Evolutionary conservation across 2,797 vertebrate genomes (phyloP).

Genomic region (Coilia nasus): DNA sequence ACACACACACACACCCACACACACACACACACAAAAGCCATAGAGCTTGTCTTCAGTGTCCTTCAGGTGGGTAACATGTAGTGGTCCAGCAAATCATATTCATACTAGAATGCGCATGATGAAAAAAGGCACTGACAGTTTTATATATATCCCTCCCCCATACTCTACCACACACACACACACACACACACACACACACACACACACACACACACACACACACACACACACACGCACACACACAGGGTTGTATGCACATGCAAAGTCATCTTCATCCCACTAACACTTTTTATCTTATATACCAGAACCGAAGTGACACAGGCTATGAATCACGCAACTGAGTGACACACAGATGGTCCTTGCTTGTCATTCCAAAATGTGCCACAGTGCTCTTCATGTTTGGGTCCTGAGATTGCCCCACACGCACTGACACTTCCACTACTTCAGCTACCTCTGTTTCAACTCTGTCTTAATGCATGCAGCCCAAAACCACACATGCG

Average conservation of each 20-base stretch:
- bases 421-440: not conserved
- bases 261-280: too few species aligned
- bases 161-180: not conserved
- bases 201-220: constrained; percentile 1
- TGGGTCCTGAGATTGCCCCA: not conserved
- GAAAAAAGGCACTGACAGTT: not conserved
- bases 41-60: not conserved
- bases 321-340: not conserved
- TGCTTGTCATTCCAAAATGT: not conserved
- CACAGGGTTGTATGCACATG: not conserved
- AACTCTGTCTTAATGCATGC: not conserved
- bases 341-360: not conserved
- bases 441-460: not conserved
- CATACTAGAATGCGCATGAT: not conserved
- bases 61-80: not conserved
- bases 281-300: too few species aligned
- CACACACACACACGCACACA: not conserved
- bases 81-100: not conserved
- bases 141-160: not conserved
- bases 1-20: not conserved
- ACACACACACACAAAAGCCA: not conserved
- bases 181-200: not conserved
- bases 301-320: constrained; percentile 12
- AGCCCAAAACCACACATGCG: not conserved
- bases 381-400: not conserved